Percentiles rank a stretch among this genome's conserved stretches.
Conservation (phyloP, 2,797 vertebrate genomes). For the Sebastes minor region DNA sequence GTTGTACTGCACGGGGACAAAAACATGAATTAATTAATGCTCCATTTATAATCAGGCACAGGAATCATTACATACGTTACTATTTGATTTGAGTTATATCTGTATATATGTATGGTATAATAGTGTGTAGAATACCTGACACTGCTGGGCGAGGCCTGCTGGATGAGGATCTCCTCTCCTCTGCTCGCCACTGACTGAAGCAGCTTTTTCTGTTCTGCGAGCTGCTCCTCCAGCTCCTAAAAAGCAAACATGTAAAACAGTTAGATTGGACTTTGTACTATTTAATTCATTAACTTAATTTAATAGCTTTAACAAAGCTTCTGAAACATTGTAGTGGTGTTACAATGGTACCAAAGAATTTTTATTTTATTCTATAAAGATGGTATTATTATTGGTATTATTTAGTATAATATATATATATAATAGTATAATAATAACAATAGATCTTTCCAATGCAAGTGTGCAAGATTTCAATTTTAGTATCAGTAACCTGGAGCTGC, state of each 20-base stretch:
- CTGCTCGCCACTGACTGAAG: slow-evolving; percentile 92
- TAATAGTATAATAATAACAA: background rate
- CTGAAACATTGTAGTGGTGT: too few relatives aligned
- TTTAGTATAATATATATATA: too few relatives aligned
- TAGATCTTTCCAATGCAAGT: background rate
- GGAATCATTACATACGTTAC: background rate
- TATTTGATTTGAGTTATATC: background rate
- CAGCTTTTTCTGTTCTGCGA: slow-evolving; percentile 94
- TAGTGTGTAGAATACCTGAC: slow-evolving; percentile 29
- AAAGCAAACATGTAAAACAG: background rate
- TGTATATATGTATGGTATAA: too few relatives aligned
- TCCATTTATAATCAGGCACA: background rate
- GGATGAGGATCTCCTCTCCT: slow-evolving; percentile 93
- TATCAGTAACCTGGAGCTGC: background rate
- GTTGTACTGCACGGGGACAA: slow-evolving; percentile 76
- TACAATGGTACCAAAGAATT: too few relatives aligned
- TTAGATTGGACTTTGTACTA: background rate
- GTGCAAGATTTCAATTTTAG: background rate
- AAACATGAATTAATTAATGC: background rate
- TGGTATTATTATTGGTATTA: too few relatives aligned
- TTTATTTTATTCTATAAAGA: too few relatives aligned
- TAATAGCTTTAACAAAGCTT: too few relatives aligned
- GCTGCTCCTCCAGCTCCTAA: slow-evolving; percentile 93
- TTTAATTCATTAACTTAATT: too few relatives aligned
- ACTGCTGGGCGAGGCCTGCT: slow-evolving; percentile 83